A percentile compares a stretch with the other conserved stretches of the same genome.
phyloP scores from a whole-genome alignment of 2,888 invertebrate species.

The Drosophila nigricruria region DNA sequence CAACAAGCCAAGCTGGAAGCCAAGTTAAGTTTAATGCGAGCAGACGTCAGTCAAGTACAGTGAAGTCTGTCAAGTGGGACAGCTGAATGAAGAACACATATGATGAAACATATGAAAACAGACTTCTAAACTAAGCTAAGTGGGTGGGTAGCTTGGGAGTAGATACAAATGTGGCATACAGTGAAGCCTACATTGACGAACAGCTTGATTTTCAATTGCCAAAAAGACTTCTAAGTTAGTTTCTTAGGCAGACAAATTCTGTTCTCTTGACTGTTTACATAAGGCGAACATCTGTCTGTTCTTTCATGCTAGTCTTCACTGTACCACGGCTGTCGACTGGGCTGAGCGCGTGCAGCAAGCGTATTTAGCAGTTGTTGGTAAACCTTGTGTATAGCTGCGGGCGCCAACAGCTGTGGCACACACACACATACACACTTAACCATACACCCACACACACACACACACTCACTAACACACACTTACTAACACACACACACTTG shows the following conservation, averaged over 20 bases:
- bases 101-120: neutral
- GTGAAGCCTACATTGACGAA: neutral
- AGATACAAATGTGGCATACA: neutral
- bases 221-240: neutral
- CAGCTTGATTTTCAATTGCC: neutral
- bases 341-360: conserved; percentile 27
- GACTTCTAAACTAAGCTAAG: no score
- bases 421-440: neutral
- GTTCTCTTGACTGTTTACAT: neutral
- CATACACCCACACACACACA: conserved; percentile 5
- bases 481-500: conserved; percentile 35
- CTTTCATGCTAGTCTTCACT: neutral
- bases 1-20: neutral
- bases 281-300: neutral
- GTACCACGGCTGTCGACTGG: conserved; percentile 7
- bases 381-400: conserved; percentile 43
- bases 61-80: neutral
- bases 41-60: neutral
- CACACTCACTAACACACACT: conserved; percentile 12
- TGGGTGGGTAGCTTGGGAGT: neutral
- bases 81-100: neutral
- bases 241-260: neutral
- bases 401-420: conserved; percentile 10
- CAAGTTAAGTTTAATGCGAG: neutral
- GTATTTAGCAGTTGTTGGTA: conserved; percentile 51